Evolutionary conservation across 2,888 invertebrate genomes (phyloP).

Genomic region (Miltochrista miniata): DNA sequence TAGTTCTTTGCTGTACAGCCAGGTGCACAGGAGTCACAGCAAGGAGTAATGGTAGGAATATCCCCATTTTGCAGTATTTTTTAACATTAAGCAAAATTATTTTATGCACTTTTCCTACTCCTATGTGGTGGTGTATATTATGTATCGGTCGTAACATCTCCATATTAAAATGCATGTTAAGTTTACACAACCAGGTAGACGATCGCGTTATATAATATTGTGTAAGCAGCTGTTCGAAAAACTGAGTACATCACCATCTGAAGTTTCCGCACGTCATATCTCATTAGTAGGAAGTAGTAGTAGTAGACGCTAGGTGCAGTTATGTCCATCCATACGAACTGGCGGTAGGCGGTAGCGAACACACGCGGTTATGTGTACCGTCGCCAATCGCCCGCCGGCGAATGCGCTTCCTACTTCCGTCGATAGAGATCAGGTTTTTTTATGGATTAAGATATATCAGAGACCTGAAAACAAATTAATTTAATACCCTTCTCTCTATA

Average conservation of each 20-base stretch:
- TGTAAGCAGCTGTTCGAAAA: constrained; percentile 1
- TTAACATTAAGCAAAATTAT: too few relatives aligned
- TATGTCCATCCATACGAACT: neutral
- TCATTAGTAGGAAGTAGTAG: constrained; percentile 5
- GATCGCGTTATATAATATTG: neutral
- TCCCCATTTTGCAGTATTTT: too few relatives aligned
- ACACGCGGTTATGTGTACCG: constrained; percentile 9
- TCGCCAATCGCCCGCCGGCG: constrained; percentile 18
- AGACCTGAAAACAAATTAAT: too few relatives aligned
- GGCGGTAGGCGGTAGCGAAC: neutral
- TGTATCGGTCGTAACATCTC: neutral
- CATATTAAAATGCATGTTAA: neutral
- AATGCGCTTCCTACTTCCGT: constrained; percentile 28
- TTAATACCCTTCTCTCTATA: too few relatives aligned
- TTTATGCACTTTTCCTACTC: too few relatives aligned
- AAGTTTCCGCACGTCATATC: constrained; percentile 1
- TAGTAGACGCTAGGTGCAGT: neutral
- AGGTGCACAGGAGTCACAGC: too few relatives aligned
- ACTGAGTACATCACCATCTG: neutral
- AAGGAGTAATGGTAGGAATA: too few relatives aligned
- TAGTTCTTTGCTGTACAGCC: too few relatives aligned
- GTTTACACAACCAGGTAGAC: neutral
- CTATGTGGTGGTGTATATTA: neutral
- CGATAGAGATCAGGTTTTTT: constrained; percentile 9
- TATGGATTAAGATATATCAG: neutral